Conservation (phyloP, 2,113 vertebrate genomes). For the Uropsilus gracilis region DNA sequence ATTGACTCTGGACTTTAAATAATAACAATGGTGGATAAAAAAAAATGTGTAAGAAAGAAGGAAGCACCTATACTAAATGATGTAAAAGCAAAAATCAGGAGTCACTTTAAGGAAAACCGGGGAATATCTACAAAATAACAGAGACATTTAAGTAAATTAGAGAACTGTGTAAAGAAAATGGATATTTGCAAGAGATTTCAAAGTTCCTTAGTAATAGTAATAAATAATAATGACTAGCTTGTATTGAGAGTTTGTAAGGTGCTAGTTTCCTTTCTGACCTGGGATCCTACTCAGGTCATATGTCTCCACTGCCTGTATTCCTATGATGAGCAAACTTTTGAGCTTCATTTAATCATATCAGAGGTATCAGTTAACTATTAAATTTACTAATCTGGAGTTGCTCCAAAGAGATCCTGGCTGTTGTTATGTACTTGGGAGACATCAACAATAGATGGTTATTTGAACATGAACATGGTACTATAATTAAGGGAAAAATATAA, state of each 20-base stretch:
- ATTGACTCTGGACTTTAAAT: background rate
- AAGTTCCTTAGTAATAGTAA: background rate
- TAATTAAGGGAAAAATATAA: background rate
- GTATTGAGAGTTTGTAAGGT: background rate
- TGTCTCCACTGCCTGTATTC: background rate
- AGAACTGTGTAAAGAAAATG: background rate
- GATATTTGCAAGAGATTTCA: background rate
- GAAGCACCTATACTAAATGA: background rate
- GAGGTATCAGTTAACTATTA: background rate
- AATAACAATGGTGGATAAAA: background rate
- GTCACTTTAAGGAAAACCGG: background rate
- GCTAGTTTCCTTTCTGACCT: background rate
- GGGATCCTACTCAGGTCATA: background rate
- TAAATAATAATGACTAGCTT: background rate
- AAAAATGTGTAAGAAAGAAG: background rate
- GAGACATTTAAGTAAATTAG: background rate
- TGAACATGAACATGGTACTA: background rate
- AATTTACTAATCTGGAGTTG: background rate
- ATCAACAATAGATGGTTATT: background rate
- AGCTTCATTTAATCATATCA: background rate
- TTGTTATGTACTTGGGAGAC: background rate
- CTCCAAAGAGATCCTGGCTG: background rate
- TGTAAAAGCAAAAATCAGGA: background rate
- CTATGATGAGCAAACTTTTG: background rate
- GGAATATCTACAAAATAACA: background rate